Base-by-base conservation (phyloP, 2,888 invertebrate species). In the Microplitis manilae region DNA sequence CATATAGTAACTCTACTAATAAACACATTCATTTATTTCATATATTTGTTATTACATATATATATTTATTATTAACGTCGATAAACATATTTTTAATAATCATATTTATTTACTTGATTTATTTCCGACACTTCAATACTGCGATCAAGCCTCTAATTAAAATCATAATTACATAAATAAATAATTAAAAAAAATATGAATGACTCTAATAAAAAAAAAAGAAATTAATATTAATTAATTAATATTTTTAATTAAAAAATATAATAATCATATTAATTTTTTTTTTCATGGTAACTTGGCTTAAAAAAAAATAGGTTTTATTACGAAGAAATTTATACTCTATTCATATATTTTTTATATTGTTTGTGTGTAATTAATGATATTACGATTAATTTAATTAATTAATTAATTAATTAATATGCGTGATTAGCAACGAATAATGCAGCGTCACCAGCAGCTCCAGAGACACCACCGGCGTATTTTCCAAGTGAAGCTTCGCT, bases 401-500 rank as follows among this genome's bases (percentile, higher is more conserved):
- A 9, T n/a, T 9, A 50, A 13, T 68, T 73, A 61, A 40, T 60
- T 71, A 73, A 85, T 93, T 97, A 99, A 91, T 99, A 99, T 84
- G 96, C 96, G 91, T 99, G 99, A 91, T 98, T 96, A 87, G 97
- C 97, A 84, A 99, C 95, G 91, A 98, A 99, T 84, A 98, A 94
- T 81, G 95, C 95, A 85, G 96, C 93, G 2, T 94, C 96, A 73
- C 95, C 98, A 84, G 97, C 98, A 88, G 94, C 94, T 88, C 98
- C 96, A 87, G 93, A 92, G 38, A 95, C 94, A 81, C 96, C 96
- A 87, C 98, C 98, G 64, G 94, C 94, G 91, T 98, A 99, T 91
- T 97, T 96, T 86, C 99, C 99, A 85, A 94, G 91, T 75, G 97
- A 93, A 73, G 99, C 97, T 80, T 95, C 94, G 79, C 98, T 96